These are phyloP conservation scores for Sebastes fasciatus DNA, from an alignment of 2,113 vertebrate genomes.

Conservation along the genomic window DNA sequence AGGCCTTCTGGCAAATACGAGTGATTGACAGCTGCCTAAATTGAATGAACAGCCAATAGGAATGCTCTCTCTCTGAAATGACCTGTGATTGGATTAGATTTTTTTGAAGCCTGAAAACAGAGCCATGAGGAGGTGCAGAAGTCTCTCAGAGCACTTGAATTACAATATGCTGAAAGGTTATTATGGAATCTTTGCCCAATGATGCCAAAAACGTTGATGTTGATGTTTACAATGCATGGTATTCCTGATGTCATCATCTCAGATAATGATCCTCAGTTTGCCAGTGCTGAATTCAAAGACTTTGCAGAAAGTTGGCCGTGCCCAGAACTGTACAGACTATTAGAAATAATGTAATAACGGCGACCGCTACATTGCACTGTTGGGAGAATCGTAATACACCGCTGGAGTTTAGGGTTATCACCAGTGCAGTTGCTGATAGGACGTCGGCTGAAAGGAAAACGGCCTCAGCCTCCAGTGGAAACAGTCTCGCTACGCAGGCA, in stretches of 20 bases:
- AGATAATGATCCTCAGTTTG: neutral
- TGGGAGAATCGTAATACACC: neutral
- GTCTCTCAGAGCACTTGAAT: no score
- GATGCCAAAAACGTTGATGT: no score
- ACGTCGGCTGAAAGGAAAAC: neutral
- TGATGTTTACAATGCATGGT: neutral
- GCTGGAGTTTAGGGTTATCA: neutral
- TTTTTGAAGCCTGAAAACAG: no score
- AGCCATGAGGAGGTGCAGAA: no score
- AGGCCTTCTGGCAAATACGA: slow-evolving; percentile 30
- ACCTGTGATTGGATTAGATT: no score
- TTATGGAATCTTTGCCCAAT: no score
- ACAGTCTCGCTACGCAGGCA: no score
- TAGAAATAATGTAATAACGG: neutral
- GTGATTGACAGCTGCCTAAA: no score
- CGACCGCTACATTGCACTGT: neutral
- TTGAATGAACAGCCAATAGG: no score
- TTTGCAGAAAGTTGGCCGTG: neutral
- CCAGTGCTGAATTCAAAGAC: neutral
- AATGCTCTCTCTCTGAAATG: no score
- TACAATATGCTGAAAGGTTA: no score
- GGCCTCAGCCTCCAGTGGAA: neutral
- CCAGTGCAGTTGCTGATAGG: neutral
- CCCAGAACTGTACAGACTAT: neutral
- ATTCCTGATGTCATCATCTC: neutral